phyloP scores from a whole-genome alignment of 2,888 invertebrate genomes.

The Mesorhabditis sp. region DNA sequence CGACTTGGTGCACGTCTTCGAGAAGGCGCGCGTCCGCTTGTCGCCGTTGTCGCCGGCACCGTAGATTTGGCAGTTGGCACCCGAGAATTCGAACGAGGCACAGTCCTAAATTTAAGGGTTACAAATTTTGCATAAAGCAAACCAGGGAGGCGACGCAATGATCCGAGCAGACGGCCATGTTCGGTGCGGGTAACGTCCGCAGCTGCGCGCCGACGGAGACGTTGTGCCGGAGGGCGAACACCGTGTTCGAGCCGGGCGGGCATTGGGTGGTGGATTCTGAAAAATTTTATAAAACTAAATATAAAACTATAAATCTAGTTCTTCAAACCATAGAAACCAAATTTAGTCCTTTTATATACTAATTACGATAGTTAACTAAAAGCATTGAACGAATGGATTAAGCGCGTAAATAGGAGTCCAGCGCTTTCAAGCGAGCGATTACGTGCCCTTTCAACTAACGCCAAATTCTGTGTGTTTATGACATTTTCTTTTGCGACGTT shows the following conservation, averaged over 20 bases:
- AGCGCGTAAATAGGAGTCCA: too few relatives aligned
- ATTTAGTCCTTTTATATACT: too few relatives aligned
- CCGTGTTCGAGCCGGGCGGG: constrained; percentile 38
- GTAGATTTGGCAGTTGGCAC: constrained; percentile 42
- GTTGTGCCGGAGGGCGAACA: constrained; percentile 55
- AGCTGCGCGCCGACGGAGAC: constrained; percentile 41
- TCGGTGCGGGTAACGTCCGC: constrained; percentile 38
- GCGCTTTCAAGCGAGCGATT: too few relatives aligned
- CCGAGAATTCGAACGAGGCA: constrained; percentile 46
- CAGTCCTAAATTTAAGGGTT: constrained; percentile 42
- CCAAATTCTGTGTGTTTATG: too few relatives aligned
- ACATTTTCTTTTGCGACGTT: too few relatives aligned
- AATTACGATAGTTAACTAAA: too few relatives aligned
- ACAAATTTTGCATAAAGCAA: constrained; percentile 7
- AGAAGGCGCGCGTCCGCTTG: constrained; percentile 28
- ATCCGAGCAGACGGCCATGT: constrained; percentile 52
- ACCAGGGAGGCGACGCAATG: constrained; percentile 46
- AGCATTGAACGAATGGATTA: too few relatives aligned
- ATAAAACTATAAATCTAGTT: too few relatives aligned
- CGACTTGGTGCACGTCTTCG: constrained; percentile 54
- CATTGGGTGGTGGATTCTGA: constrained; percentile 43
- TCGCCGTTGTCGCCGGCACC: constrained; percentile 29
- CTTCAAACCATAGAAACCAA: too few relatives aligned
- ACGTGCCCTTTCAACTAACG: too few relatives aligned
- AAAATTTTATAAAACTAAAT: constrained; percentile 11